Evolutionary conservation across 2,113 vertebrate species (phyloP).

Genomic region (Garra rufa): DNA sequence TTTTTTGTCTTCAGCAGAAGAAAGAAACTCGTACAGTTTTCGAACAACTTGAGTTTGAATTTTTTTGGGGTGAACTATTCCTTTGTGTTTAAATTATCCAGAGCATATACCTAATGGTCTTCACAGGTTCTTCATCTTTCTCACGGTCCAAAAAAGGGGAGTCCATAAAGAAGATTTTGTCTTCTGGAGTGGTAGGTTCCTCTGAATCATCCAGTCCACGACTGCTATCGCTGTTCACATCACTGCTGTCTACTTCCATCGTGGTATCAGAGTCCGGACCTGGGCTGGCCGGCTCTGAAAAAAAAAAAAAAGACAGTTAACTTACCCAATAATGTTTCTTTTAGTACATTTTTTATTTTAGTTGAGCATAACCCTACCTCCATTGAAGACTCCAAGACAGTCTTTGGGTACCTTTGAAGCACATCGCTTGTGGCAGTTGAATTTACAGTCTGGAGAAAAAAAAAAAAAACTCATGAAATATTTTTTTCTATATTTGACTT

Average conservation of each 20-base stretch:
- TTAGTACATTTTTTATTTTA: background rate
- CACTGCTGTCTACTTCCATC: constrained; percentile 94
- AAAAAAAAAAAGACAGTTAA: background rate
- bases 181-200: constrained; percentile 91
- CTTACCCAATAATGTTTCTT: background rate
- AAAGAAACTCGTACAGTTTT: background rate
- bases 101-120: constrained; percentile 87
- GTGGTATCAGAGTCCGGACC: constrained; percentile 90
- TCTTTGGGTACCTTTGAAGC: constrained; percentile 96
- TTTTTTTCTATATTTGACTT: background rate
- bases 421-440: constrained; percentile 97
- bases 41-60: too few relatives aligned
- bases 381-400: constrained; percentile 94
- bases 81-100: background rate
- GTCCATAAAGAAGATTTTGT: constrained; percentile 94
- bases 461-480: background rate
- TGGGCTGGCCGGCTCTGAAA: constrained; percentile 87
- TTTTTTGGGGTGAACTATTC: background rate
- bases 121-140: constrained; percentile 91
- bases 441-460: constrained; percentile 88
- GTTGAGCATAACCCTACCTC: constrained; percentile 77
- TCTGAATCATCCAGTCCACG: constrained; percentile 88
- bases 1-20: background rate
- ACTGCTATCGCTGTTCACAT: constrained; percentile 84
- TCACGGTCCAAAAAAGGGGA: constrained; percentile 88